Evolutionary conservation across 2,888 invertebrate genomes (phyloP).

Genomic region (Desoria tigrina): DNA sequence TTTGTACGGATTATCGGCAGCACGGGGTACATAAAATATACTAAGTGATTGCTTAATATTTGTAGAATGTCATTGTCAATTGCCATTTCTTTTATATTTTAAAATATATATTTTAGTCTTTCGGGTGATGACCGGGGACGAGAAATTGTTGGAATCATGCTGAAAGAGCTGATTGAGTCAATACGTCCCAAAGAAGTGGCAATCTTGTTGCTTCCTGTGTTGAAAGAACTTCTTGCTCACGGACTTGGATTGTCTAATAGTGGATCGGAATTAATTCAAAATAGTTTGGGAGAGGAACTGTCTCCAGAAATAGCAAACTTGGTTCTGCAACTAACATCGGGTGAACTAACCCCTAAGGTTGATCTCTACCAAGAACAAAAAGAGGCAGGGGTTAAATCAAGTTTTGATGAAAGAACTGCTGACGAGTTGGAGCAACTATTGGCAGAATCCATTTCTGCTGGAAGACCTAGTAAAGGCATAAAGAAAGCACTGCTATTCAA

Average conservation of each 20-base stretch:
- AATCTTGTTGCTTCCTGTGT: conserved; percentile 51
- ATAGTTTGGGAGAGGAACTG: conserved; percentile 67
- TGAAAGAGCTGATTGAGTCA: conserved; percentile 60
- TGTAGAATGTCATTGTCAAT: not conserved
- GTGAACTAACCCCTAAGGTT: conserved; percentile 54
- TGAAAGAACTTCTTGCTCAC: conserved; percentile 61
- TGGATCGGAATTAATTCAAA: conserved; percentile 66
- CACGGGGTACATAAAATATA: conserved; percentile 29
- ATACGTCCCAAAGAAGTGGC: conserved; percentile 56
- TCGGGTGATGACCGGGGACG: conserved; percentile 54
- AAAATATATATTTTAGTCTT: conserved; percentile 18
- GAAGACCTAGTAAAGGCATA: conserved; percentile 63
- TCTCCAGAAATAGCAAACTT: conserved; percentile 66
- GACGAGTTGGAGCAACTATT: conserved; percentile 64
- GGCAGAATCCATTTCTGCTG: conserved; percentile 60
- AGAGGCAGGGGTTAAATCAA: not conserved
- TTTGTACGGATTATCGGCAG: conserved; percentile 64
- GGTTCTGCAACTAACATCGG: conserved; percentile 67
- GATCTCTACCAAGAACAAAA: conserved; percentile 9
- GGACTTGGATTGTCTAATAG: conserved; percentile 68
- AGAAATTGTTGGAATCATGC: conserved; percentile 63
- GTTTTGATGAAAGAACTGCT: conserved; percentile 64
- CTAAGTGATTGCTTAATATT: no score
- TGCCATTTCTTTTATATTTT: not conserved
- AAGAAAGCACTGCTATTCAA: conserved; percentile 66